Base-by-base conservation (phyloP, 2,797 vertebrate species). In the Poeciliopsis gracilis region DNA sequence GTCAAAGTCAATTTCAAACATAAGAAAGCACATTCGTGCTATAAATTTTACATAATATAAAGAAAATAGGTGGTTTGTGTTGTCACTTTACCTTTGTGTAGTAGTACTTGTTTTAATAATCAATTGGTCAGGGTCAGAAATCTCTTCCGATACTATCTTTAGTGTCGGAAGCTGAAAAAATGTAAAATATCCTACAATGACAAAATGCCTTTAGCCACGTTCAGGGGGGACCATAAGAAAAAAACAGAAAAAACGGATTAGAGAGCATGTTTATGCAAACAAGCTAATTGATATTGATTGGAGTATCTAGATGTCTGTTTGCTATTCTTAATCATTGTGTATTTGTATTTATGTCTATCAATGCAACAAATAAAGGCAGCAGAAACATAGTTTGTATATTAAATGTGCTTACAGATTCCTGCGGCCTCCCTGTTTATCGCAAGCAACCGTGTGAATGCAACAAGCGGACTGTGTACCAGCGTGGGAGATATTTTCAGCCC, bases 401-500 rank as follows among this genome's bases (percentile, higher is more conserved):
- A 43, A 43, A 38, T 41, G 0, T 63, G 10, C 33, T 57, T 77
- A n/a, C 79, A 95, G 95, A 71, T n/a, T 45, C 30, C 77, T 10
- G 13, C 43, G 1, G 88, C 75, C 4, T 90, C 87, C 13, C 84
- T 96, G 94, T 93, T 85, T 76, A 93, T 97, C 73, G 75, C 82
- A 41, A 83, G 69, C 16, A 38, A 73, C 28, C 80, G 45, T 0
- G 30, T 63, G 4, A 23, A 36, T 9, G 1, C 16, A 23, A 72
- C 15, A 13, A 36, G n/a, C 69, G 70, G 15, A 6, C 4, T 69
- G 6, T 96, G 95, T 80, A 63, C 15, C n/a, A 5, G 6, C 8
- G 61, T 80, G 45, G 92, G 89, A 46, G 51, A 28, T 25, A 84
- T 76, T 0, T 96, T 88, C 82, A 95, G 96, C 84, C 96, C 96